Evolutionary conservation across 2,797 vertebrate species (phyloP).

Genomic region (Vultur gryphus): DNA sequence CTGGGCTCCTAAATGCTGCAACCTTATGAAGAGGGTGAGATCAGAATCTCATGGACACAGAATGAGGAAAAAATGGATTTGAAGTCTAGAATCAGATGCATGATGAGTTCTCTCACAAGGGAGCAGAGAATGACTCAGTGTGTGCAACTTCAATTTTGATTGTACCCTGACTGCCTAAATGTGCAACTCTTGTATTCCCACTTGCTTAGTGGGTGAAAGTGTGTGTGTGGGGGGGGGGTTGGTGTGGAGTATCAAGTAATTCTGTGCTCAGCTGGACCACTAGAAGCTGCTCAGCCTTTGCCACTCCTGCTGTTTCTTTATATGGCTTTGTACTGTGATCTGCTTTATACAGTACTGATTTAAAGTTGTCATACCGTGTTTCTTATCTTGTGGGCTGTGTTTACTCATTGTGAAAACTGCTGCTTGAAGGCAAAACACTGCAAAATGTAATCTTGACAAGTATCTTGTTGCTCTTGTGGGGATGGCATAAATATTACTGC

Average conservation of each 20-base stretch:
- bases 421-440: conserved; percentile 64
- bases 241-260: background rate
- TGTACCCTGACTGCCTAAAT: background rate
- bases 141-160: background rate
- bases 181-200: background rate
- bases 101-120: background rate
- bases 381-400: conserved; percentile 51
- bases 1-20: background rate
- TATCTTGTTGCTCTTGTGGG: conserved; percentile 44
- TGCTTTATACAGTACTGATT: conserved; percentile 44
- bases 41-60: background rate
- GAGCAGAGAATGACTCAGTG: background rate
- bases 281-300: background rate
- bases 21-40: background rate
- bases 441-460: conserved; percentile 61
- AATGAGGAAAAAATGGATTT: background rate
- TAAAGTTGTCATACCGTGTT: conserved; percentile 45
- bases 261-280: conserved; percentile 14
- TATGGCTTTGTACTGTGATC: conserved; percentile 38
- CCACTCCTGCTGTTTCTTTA: conserved; percentile 33
- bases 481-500: conserved; percentile 49
- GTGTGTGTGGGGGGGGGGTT: background rate
- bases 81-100: background rate
- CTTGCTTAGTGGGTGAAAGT: background rate
- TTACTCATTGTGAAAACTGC: conserved; percentile 64